Evolutionary conservation across 2,888 invertebrate species (phyloP).

Genomic region (Megamerina dolium): DNA sequence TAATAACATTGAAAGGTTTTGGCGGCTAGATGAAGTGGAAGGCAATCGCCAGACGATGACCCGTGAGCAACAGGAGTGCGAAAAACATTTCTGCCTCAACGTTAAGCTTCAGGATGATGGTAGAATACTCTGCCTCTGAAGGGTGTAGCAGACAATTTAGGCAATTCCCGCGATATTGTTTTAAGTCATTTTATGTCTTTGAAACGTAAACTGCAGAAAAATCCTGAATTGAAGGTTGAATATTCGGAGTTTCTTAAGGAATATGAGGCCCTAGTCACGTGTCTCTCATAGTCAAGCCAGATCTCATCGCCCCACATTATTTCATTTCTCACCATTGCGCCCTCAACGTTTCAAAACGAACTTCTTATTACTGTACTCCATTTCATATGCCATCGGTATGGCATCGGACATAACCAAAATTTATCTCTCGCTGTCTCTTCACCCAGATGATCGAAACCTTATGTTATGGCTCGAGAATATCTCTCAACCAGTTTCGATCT

Average conservation of each 20-base stretch:
- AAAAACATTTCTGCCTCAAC: background rate
- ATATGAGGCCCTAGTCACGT: too few species aligned
- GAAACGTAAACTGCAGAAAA: background rate
- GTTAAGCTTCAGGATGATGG: background rate
- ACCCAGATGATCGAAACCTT: too few species aligned
- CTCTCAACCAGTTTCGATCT: too few species aligned
- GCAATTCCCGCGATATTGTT: background rate
- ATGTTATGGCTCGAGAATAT: too few species aligned
- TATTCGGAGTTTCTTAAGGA: background rate
- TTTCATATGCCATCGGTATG: too few species aligned
- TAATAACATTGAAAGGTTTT: slow-evolving; percentile 1
- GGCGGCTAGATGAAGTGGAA: slow-evolving; percentile 7
- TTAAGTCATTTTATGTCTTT: background rate
- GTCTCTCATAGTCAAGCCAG: too few species aligned
- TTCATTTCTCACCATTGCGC: too few species aligned
- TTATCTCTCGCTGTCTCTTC: too few species aligned
- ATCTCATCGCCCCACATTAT: too few species aligned
- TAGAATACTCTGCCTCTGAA: background rate
- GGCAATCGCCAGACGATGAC: slow-evolving; percentile 1
- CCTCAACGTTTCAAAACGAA: too few species aligned
- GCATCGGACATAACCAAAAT: too few species aligned
- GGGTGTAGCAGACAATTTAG: background rate
- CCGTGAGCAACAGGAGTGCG: slow-evolving; percentile 4
- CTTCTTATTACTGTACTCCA: too few species aligned
- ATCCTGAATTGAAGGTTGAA: background rate